phyloP scores from a whole-genome alignment of 2,888 invertebrate genomes.

The Listrodromus nycthemerus region DNA sequence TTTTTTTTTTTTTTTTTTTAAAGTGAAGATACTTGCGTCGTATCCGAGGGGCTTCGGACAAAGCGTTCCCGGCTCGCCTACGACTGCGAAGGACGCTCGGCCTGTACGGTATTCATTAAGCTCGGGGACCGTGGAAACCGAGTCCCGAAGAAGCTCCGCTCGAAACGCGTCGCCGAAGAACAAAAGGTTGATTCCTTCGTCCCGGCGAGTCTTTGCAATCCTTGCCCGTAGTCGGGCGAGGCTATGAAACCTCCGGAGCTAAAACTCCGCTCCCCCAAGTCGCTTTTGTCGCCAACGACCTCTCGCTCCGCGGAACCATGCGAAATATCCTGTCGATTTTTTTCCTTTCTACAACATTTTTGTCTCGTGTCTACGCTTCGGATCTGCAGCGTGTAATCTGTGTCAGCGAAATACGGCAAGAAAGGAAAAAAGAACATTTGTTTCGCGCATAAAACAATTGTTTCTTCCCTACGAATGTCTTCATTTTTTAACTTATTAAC shows the following conservation, averaged over 20 bases:
- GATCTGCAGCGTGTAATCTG: background rate
- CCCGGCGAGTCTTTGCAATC: conserved; percentile 10
- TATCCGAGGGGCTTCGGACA: conserved; percentile 28
- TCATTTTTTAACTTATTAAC: too few species aligned
- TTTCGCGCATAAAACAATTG: too few species aligned
- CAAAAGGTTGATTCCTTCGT: conserved; percentile 40
- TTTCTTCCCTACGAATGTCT: too few species aligned
- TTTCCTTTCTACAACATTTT: background rate
- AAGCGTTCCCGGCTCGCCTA: conserved; percentile 14
- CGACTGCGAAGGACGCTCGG: conserved; percentile 15
- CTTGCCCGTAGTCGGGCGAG: background rate
- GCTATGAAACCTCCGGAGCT: background rate
- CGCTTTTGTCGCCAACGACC: conserved; percentile 4
- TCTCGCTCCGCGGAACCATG: background rate
- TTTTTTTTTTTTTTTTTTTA: conserved; percentile 7
- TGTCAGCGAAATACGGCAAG: background rate
- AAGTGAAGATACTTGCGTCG: background rate
- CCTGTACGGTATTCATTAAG: conserved; percentile 34
- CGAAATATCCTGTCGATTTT: background rate
- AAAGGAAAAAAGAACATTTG: too few species aligned
- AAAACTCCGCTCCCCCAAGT: background rate
- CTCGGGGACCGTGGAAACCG: conserved; percentile 6
- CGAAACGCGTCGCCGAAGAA: conserved; percentile 32
- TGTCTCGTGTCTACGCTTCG: background rate
- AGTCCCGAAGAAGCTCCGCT: conserved; percentile 20